Conservation (phyloP, 2,888 invertebrate genomes). For the Microctonus brassicae region DNA sequence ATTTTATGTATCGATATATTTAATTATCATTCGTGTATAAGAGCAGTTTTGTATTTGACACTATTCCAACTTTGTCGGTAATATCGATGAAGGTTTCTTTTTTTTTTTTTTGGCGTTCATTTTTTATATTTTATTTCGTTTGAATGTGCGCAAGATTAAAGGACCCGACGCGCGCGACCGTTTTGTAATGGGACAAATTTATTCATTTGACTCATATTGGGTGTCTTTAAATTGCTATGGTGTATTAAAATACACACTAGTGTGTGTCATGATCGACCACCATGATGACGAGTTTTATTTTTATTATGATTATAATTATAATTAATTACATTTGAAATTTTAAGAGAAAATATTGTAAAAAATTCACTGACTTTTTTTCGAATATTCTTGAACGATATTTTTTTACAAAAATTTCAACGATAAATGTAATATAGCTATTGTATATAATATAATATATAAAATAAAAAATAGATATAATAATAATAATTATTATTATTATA, state of each 20-base stretch:
- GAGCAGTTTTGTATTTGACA: slow-evolving; percentile 57
- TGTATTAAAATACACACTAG: slow-evolving; percentile 37
- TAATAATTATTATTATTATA: no score
- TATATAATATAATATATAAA: no score
- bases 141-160: slow-evolving; percentile 47
- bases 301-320: no score
- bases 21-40: slow-evolving; percentile 56
- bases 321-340: no score
- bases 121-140: background rate
- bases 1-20: slow-evolving; percentile 49
- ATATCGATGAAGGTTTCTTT: slow-evolving; percentile 1
- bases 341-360: no score
- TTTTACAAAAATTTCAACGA: no score
- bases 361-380: no score
- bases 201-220: slow-evolving; percentile 51
- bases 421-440: no score
- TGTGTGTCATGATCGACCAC: slow-evolving; percentile 26
- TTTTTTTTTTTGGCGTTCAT: background rate
- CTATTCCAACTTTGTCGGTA: slow-evolving; percentile 52
- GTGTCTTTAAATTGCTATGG: slow-evolving; percentile 43
- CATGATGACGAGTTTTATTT: slow-evolving; percentile 32
- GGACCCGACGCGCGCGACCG: slow-evolving; percentile 37
- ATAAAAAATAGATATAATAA: no score
- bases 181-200: slow-evolving; percentile 55
- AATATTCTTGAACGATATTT: no score